Evolutionary conservation across 2,797 vertebrate species (phyloP), one percentile per base, ranked within the genome.

Genomic region (Silurus lanzhouensis): DNA sequence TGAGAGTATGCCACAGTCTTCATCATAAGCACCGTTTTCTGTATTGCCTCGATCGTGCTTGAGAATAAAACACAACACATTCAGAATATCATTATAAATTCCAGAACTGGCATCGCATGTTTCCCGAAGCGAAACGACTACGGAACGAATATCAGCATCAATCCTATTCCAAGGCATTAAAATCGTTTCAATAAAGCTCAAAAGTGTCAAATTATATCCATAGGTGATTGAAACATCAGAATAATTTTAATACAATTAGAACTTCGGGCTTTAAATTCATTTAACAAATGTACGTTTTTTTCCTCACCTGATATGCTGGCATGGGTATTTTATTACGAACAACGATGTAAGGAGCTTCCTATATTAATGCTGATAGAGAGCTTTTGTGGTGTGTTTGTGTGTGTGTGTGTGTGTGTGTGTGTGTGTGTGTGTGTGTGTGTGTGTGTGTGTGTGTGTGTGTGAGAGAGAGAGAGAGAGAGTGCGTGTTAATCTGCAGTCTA

Each of bases 401-500:
- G 46, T 38, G 57, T n/a, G 66, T 55, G 55, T 55, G 20, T 20
- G 44, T 48, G 46, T 6, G 10, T 48, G 44, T 72, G 20, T 14
- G 20, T n/a, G 22, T 52, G 46, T 38, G 57, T n/a, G 66, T 55
- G 55, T 55, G 20, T 20, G 44, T 48, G 46, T 6, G 10, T 48
- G 44, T 72, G 20, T 14, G 20, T n/a, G 22, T 52, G 46, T 38
- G 57, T n/a, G 66, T 55, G 55, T 55, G 20, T 20, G 44, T 48
- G 38, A 46, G 38, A 46, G 44, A 20, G 61, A 63, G 20, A 22
- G 63, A n/a, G 63, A n/a, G 63, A n/a, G 52, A 22, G 14, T 44
- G 58, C 19, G 52, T 72, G 38, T 58, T 14, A 55, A 68, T 67
- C 63, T 78, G 80, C 44, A 61, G 63, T 70, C 72, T 61, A 46